Conservation (phyloP, 2,113 vertebrate genomes). For the Eubucco bourcierii region DNA sequence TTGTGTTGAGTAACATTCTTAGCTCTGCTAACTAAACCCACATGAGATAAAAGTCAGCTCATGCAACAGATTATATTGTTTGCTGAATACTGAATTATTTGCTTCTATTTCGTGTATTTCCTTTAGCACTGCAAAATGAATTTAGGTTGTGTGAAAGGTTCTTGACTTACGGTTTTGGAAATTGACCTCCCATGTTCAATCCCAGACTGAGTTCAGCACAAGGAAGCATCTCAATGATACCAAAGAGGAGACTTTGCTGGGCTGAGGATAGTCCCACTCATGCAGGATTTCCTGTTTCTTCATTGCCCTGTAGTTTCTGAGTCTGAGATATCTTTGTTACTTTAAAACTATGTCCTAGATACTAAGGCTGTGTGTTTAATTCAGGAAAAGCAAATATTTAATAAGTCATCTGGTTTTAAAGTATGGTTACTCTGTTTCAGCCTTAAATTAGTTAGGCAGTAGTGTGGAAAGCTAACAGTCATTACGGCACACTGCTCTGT, state of each 20-base stretch:
- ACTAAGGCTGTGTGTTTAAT: not conserved
- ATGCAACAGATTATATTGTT: not conserved
- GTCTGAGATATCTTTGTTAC: not conserved
- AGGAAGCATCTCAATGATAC: not conserved
- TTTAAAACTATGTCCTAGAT: not conserved
- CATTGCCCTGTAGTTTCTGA: not conserved
- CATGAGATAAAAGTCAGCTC: constrained; percentile 25
- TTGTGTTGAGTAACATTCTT: constrained; percentile 29
- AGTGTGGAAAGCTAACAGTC: not conserved
- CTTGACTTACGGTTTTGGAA: not conserved
- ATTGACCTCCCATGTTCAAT: not conserved
- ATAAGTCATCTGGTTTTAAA: not conserved
- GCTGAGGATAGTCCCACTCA: not conserved
- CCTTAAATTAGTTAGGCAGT: not conserved
- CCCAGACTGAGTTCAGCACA: not conserved
- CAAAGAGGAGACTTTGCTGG: not conserved
- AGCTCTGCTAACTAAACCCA: constrained; percentile 15
- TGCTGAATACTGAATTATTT: not conserved
- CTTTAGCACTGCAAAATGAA: not conserved
- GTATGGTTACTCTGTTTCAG: not conserved
- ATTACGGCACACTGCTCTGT: not conserved
- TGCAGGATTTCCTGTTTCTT: not conserved
- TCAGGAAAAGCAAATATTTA: not conserved
- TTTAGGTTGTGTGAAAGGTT: not conserved
- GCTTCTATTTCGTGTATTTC: not conserved